Base-by-base conservation (phyloP, 1,140 invertebrate genomes). In the Rhizoglyphus robini region DNA sequence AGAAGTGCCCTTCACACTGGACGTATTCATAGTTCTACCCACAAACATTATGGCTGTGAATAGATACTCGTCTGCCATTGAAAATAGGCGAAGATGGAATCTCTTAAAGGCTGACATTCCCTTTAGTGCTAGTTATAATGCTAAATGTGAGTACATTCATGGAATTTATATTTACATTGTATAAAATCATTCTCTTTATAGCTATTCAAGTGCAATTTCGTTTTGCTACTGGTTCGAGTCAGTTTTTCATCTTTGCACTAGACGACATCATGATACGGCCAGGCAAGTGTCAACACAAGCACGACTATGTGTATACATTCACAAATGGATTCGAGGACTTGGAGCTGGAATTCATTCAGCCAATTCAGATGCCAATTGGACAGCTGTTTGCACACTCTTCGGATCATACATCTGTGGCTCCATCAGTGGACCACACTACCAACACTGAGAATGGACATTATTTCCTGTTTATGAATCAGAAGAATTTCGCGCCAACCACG, bases 241-340 rank as follows among this genome's bases (percentile, higher is more conserved):
- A 29, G 15, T 60, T 60, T 27, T 60, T 32, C 15, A 60, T 60
- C 13, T 60, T 60, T 46, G 58, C 58, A n/a, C 49, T 69, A 15
- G 68, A 69, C 32, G 59, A 67, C 38, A 65, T 67, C 25, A 30
- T 1, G 29, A 13, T 60, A 23, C 48, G 48, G 13, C 32, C 32
- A 34, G 18, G 15, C 18, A 3, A 32, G 15, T 58, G 54, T 34
- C n/a, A n/a, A 3, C 54, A 58, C 25, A 3, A 58, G 2, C 11
- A 58, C 25, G 30, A 60, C 27, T 32, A 60, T 46, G 58, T 60
- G 2, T 32, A 60, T 27, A 60, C 30, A 34, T 20, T 60, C 11
- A 46, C 58, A 1, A 34, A 34, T n/a, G 30, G 27, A 20, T n/a
- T 32, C 36, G 58, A 60, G 29, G 29, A 60, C 29, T 46, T 60